These are phyloP conservation scores for Machimus rusticus DNA, from an alignment of 2,888 invertebrate genomes.

Conservation along the genomic window DNA sequence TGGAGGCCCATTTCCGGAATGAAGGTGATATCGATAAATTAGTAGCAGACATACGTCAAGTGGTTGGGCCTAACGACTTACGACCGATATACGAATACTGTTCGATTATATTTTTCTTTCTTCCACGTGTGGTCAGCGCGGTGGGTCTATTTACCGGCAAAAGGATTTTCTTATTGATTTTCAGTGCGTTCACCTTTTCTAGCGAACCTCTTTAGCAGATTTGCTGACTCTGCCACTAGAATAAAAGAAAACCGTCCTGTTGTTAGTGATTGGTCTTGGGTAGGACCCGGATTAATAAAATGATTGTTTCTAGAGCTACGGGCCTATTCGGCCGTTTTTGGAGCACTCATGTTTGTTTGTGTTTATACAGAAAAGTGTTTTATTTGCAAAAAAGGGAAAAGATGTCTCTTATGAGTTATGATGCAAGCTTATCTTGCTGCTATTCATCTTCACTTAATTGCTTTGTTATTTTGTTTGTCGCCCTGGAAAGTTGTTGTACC, in stretches of 20 bases:
- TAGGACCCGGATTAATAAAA: neutral
- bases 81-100: neutral
- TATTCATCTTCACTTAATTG: neutral
- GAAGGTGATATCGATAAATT: slow-evolving; percentile 26
- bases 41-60: slow-evolving; percentile 18
- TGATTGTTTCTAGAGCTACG: neutral
- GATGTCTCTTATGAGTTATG: neutral
- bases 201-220: neutral
- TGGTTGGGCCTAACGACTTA: neutral
- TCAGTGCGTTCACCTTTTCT: neutral
- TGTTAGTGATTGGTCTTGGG: neutral
- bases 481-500: too few species aligned
- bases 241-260: neutral
- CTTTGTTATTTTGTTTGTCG: neutral
- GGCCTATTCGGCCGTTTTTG: neutral
- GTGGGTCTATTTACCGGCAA: neutral
- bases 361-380: neutral
- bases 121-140: neutral
- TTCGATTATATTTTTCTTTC: neutral
- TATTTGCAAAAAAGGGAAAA: neutral
- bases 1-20: neutral
- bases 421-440: neutral
- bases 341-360: neutral
- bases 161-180: neutral
- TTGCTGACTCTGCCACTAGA: neutral